A percentile compares a stretch with the other conserved stretches of the same genome.
phyloP scores from a whole-genome alignment of 1,140 invertebrate genomes.

The Cheumatopsyche charites region DNA sequence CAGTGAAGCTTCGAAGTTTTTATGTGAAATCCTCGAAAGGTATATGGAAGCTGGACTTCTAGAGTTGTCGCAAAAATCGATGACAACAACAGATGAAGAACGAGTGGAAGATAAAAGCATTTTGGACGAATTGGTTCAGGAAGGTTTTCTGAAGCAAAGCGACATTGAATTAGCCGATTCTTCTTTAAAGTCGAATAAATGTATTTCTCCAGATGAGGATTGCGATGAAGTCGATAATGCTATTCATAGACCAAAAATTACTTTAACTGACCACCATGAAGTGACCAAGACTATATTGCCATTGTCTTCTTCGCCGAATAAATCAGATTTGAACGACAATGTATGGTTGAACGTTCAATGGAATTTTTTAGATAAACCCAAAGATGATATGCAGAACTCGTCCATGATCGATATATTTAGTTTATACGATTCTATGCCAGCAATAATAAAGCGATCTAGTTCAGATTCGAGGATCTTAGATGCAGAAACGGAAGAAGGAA shows the following conservation, averaged over 20 bases:
- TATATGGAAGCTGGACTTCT: slow-evolving; percentile 60
- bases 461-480: slow-evolving; percentile 57
- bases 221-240: slow-evolving; percentile 5
- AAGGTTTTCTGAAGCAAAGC: slow-evolving; percentile 56
- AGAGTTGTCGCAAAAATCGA: slow-evolving; percentile 50
- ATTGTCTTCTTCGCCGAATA: slow-evolving; percentile 49
- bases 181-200: not conserved
- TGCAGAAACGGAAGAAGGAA: slow-evolving; percentile 53
- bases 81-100: slow-evolving; percentile 37
- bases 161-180: slow-evolving; percentile 53
- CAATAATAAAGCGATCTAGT: slow-evolving; percentile 54
- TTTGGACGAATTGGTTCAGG: slow-evolving; percentile 57
- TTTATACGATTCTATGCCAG: slow-evolving; percentile 55
- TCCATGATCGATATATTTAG: slow-evolving; percentile 30
- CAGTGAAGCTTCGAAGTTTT: slow-evolving; percentile 58
- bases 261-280: slow-evolving; percentile 52
- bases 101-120: slow-evolving; percentile 51
- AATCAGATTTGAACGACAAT: slow-evolving; percentile 51
- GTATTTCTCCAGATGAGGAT: not conserved
- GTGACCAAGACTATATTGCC: slow-evolving; percentile 53
- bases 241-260: slow-evolving; percentile 5
- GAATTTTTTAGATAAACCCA: slow-evolving; percentile 58
- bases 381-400: slow-evolving; percentile 38
- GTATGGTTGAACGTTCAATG: slow-evolving; percentile 60
- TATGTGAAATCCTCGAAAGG: slow-evolving; percentile 58